Percentiles rank a stretch among this genome's conserved stretches.
Evolutionary conservation across 2,113 vertebrate species (phyloP).

Genomic region (Triplophysa siluroides): DNA sequence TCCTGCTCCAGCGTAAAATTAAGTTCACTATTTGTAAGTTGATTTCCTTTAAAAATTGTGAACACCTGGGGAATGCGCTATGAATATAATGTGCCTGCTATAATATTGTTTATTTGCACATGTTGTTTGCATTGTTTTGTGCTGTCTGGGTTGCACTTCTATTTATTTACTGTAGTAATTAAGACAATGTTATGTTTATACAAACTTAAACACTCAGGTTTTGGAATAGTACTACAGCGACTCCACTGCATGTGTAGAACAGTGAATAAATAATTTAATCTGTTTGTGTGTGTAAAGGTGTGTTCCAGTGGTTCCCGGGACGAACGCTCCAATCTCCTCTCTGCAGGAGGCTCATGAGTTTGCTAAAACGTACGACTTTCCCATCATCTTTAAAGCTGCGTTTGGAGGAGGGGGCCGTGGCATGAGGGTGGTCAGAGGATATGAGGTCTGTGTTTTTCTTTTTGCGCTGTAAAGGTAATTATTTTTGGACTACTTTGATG

Average conservation of each 20-base stretch:
- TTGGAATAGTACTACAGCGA: too few relatives aligned
- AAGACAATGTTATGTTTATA: too few relatives aligned
- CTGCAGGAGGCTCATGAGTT: slow-evolving; percentile 77
- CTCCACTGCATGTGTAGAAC: neutral
- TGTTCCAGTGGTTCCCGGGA: slow-evolving; percentile 79
- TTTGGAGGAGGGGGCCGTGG: slow-evolving; percentile 81
- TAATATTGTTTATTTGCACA: too few relatives aligned
- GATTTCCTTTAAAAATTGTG: too few relatives aligned
- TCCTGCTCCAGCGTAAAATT: too few relatives aligned
- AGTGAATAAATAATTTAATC: neutral
- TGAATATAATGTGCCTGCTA: too few relatives aligned
- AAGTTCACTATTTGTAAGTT: too few relatives aligned
- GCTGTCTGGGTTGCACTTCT: too few relatives aligned
- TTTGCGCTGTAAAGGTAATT: neutral
- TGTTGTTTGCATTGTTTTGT: too few relatives aligned
- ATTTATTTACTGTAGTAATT: too few relatives aligned
- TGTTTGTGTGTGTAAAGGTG: slow-evolving; percentile 62
- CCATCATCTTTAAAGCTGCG: slow-evolving; percentile 83
- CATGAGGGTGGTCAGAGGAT: slow-evolving; percentile 79
- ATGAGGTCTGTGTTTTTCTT: slow-evolving; percentile 69
- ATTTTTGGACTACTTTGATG: neutral
- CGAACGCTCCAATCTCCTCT: slow-evolving; percentile 71
- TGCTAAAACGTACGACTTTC: slow-evolving; percentile 77
- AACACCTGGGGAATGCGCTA: too few relatives aligned
- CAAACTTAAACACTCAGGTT: neutral